Conservation (phyloP, 2,888 invertebrate species). For the Caenorhabditis japonica region DNA sequence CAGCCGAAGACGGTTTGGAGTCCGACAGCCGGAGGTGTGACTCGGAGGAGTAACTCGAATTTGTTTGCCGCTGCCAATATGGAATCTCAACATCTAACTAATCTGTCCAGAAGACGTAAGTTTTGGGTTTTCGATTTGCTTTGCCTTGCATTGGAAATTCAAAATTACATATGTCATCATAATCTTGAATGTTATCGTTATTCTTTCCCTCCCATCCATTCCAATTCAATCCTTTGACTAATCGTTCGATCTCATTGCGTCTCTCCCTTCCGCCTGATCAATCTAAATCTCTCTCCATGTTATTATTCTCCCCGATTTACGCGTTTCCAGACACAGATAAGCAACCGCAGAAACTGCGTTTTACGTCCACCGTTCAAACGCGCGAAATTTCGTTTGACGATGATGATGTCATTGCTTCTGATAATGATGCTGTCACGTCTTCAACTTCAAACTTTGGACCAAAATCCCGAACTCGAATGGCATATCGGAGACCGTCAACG, state of each 20-base stretch:
- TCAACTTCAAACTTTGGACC: constrained; percentile 7
- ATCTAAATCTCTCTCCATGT: too few relatives aligned
- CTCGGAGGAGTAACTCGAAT: constrained; percentile 46
- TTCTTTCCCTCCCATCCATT: constrained; percentile 6
- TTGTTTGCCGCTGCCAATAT: constrained; percentile 38
- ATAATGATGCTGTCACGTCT: constrained; percentile 36
- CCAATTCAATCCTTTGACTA: constrained; percentile 32
- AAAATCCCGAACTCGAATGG: constrained; percentile 8
- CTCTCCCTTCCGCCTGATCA: constrained; percentile 1
- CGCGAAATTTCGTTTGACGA: constrained; percentile 35
- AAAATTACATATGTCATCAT: too few relatives aligned
- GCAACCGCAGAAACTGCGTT: constrained; percentile 42
- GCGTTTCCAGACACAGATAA: constrained; percentile 53
- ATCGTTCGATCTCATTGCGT: constrained; percentile 8
- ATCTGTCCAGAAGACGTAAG: constrained; percentile 61
- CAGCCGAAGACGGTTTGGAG: constrained; percentile 61
- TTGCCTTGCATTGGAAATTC: too few relatives aligned
- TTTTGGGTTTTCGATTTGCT: constrained; percentile 4
- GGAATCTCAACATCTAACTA: constrained; percentile 12
- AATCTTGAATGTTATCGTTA: too few relatives aligned
- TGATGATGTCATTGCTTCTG: constrained; percentile 29
- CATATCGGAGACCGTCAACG: constrained; percentile 34
- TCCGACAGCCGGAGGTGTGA: constrained; percentile 21
- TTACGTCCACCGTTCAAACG: constrained; percentile 45
- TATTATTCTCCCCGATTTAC: constrained; percentile 18